Evolutionary conservation across 2,113 vertebrate species (phyloP).

Genomic region (Agelaius tricolor): DNA sequence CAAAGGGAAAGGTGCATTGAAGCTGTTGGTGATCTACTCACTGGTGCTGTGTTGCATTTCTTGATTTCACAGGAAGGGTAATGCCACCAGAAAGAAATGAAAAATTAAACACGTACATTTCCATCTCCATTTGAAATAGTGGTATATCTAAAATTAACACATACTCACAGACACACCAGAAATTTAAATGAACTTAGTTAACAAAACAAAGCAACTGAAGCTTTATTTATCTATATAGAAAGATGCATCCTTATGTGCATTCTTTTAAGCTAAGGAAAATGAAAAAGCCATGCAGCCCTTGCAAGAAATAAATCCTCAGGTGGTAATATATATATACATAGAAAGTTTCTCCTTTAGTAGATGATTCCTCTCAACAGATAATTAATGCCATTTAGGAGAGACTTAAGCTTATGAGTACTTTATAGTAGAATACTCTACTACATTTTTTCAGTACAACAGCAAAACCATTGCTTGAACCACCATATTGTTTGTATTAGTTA

Average conservation of each 20-base stretch:
- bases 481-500: constrained; percentile 11
- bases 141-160: background rate
- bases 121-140: background rate
- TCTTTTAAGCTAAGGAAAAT: constrained; percentile 71
- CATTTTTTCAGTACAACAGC: constrained; percentile 14
- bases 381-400: constrained; percentile 15
- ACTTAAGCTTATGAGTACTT: constrained; percentile 5
- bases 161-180: background rate
- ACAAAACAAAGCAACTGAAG: constrained; percentile 65
- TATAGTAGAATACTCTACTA: constrained; percentile 39
- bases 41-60: background rate
- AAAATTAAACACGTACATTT: background rate
- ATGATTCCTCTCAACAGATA: background rate
- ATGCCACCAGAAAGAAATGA: background rate
- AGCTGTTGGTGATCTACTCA: background rate
- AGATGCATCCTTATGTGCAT: constrained; percentile 49
- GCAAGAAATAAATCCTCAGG: constrained; percentile 29
- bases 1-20: background rate
- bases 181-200: constrained; percentile 64
- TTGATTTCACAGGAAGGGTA: background rate
- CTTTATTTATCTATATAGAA: constrained; percentile 69
- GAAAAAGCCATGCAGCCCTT: constrained; percentile 67
- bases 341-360: constrained; percentile 14
- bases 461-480: constrained; percentile 14
- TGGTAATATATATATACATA: constrained; percentile 5